phyloP scores from a whole-genome alignment of 2,113 vertebrate genomes.

The Rhinogobius similis region DNA sequence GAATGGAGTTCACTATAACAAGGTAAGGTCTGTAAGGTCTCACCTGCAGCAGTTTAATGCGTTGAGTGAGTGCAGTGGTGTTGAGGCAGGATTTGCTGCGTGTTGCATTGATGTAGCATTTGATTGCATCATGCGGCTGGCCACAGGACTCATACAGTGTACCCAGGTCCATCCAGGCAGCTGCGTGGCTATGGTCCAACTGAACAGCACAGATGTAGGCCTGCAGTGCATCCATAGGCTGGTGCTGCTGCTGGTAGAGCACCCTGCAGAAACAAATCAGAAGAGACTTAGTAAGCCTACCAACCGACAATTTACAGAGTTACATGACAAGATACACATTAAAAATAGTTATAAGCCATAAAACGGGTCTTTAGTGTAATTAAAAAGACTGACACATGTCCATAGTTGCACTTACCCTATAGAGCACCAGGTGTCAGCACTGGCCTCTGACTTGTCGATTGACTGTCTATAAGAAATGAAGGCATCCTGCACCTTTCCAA shows the following conservation, averaged over 20 bases:
- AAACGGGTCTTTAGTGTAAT: background rate
- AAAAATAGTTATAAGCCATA: background rate
- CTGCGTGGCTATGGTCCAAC: slow-evolving; percentile 96
- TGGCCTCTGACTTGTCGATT: slow-evolving; percentile 99
- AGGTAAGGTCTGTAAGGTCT: too few species aligned
- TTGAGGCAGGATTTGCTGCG: slow-evolving; percentile 98
- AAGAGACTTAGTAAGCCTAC: background rate
- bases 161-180: slow-evolving; percentile 99
- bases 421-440: slow-evolving; percentile 99
- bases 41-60: slow-evolving; percentile 99
- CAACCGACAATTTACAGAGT: too few species aligned
- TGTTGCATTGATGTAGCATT: slow-evolving; percentile 98
- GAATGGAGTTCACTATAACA: slow-evolving; percentile 55
- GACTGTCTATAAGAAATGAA: slow-evolving; percentile 99
- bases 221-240: slow-evolving; percentile 99
- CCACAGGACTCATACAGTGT: slow-evolving; percentile 98
- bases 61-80: slow-evolving; percentile 91
- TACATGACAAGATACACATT: background rate
- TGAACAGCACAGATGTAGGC: slow-evolving; percentile 99
- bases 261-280: slow-evolving; percentile 78
- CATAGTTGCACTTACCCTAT: slow-evolving; percentile 88
- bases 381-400: background rate
- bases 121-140: slow-evolving; percentile 98
- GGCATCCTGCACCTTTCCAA: slow-evolving; percentile 99
- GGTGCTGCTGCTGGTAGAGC: slow-evolving; percentile 99